phyloP scores from a whole-genome alignment of 2,797 vertebrate species.

The Macrochelys suwanniensis region DNA sequence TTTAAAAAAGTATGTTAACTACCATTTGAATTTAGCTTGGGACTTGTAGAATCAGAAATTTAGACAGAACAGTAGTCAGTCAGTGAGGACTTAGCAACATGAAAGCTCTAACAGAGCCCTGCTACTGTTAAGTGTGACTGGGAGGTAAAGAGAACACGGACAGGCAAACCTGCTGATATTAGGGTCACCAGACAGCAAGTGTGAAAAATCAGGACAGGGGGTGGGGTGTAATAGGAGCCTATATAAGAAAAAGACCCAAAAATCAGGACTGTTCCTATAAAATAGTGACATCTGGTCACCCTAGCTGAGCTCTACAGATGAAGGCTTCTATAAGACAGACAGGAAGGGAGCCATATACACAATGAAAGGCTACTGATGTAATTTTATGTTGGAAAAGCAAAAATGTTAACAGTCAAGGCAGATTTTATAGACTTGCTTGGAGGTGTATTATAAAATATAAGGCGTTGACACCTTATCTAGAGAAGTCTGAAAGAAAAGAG shows the following conservation, averaged over 20 bases:
- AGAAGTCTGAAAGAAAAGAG: background rate
- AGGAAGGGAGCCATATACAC: accelerated
- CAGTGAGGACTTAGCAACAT: background rate
- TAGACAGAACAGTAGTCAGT: background rate
- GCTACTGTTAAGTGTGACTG: accelerated
- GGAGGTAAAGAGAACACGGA: accelerated
- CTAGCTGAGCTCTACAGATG: background rate
- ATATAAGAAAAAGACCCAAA: no score
- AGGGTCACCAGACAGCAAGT: no score
- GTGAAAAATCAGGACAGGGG: no score
- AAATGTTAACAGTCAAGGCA: accelerated
- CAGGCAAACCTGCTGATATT: accelerated
- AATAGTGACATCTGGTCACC: no score
- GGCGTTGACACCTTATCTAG: background rate
- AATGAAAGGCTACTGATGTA: accelerated
- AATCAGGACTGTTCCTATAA: no score
- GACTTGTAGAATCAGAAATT: conserved; percentile 27
- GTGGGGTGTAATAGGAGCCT: no score
- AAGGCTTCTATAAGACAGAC: background rate
- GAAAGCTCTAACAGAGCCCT: background rate
- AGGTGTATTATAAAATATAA: background rate
- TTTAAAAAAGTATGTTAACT: conserved; percentile 55
- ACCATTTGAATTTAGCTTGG: conserved; percentile 40
- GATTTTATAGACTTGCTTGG: accelerated
- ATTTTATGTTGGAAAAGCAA: background rate